phyloP scores from a whole-genome alignment of 2,888 invertebrate genomes.

The Agrochola circellaris region DNA sequence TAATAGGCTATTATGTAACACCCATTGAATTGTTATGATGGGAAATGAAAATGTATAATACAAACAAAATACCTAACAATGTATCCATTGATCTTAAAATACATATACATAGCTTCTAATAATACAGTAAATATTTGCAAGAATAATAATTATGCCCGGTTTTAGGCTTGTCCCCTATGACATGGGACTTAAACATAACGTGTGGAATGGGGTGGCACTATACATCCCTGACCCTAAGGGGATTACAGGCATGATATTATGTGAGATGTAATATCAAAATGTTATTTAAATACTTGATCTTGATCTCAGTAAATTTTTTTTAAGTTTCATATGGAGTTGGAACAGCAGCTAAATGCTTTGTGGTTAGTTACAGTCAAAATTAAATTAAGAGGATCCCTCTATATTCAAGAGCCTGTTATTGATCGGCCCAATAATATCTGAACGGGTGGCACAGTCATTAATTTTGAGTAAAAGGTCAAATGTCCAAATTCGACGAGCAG shows the following conservation, averaged over 20 bases:
- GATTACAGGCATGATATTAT: neutral
- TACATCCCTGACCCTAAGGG: neutral
- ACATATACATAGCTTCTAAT: neutral
- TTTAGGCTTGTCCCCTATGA: neutral
- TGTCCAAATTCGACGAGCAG: slow-evolving; percentile 18
- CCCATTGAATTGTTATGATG: slow-evolving; percentile 2
- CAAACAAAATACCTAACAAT: neutral
- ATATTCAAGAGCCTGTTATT: slow-evolving; percentile 7
- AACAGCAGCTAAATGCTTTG: neutral
- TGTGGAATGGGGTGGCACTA: neutral
- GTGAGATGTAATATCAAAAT: neutral
- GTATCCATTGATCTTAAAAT: neutral
- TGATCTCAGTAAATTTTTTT: neutral
- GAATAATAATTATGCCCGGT: neutral
- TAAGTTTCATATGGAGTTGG: slow-evolving; percentile 1
- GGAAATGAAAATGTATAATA: slow-evolving; percentile 18
- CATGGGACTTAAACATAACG: neutral
- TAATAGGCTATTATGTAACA: slow-evolving; percentile 45
- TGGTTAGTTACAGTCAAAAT: neutral
- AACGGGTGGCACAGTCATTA: slow-evolving; percentile 15
- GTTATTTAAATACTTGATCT: neutral
- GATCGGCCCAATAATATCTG: slow-evolving; percentile 18
- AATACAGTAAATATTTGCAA: neutral
- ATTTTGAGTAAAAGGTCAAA: slow-evolving; percentile 40
- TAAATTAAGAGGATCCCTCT: neutral